phyloP scores from a whole-genome alignment of 1,140 invertebrate species.

The Lordiphosa collinella region DNA sequence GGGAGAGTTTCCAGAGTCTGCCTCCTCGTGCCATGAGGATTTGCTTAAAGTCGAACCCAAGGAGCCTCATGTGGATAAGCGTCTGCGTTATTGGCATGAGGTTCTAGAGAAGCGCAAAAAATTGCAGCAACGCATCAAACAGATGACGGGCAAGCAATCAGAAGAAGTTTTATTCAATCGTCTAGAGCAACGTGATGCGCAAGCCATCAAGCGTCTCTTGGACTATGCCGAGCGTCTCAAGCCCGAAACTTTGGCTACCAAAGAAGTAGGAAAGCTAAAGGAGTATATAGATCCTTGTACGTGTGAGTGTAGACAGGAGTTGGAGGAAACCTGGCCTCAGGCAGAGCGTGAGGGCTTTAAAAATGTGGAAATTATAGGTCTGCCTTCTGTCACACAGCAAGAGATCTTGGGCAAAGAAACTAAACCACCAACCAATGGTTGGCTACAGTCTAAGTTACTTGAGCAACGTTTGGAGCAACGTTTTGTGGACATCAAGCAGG shows the following conservation, averaged over 20 bases:
- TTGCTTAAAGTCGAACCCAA: neutral
- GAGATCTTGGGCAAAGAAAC: constrained; percentile 47
- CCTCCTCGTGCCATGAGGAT: constrained; percentile 25
- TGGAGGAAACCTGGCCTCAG: constrained; percentile 39
- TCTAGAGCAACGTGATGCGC: constrained; percentile 51
- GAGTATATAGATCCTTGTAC: constrained; percentile 20
- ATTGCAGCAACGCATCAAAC: constrained; percentile 40
- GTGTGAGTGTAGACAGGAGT: constrained; percentile 4
- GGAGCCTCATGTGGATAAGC: constrained; percentile 38
- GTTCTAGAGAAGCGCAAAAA: constrained; percentile 36
- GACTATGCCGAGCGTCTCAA: constrained; percentile 57
- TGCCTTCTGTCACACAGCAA: constrained; percentile 32
- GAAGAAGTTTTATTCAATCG: constrained; percentile 61
- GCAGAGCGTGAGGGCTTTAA: constrained; percentile 29
- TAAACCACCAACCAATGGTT: neutral
- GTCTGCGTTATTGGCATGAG: constrained; percentile 60
- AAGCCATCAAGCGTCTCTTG: constrained; percentile 49
- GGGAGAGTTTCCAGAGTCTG: constrained; percentile 30
- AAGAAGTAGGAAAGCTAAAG: neutral
- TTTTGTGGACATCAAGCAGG: constrained; percentile 37
- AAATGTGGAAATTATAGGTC: constrained; percentile 52
- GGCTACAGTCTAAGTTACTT: constrained; percentile 47
- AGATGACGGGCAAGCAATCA: constrained; percentile 38
- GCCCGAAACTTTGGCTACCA: neutral
- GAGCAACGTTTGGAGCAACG: constrained; percentile 38